Evolutionary conservation across 2,888 invertebrate species (phyloP).

Genomic region (Drosophila phalerata): DNA sequence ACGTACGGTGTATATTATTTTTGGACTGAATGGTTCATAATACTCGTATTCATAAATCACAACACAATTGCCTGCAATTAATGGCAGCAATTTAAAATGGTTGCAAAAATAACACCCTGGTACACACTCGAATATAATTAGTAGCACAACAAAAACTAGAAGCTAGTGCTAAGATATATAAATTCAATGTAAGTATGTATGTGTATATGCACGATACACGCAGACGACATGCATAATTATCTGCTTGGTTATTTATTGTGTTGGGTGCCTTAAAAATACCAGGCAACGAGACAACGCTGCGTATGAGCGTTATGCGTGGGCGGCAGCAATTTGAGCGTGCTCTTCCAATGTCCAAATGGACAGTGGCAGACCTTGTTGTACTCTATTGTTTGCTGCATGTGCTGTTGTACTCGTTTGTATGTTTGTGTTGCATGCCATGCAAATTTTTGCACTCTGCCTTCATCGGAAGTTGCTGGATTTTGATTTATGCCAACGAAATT

Average conservation of each 20-base stretch:
- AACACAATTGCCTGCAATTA: constrained; percentile 56
- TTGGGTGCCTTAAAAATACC: constrained; percentile 15
- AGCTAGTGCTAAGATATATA: constrained; percentile 48
- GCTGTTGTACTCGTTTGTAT: constrained; percentile 7
- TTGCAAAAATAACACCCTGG: constrained; percentile 24
- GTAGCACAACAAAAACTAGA: constrained; percentile 32
- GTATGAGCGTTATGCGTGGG: constrained; percentile 76
- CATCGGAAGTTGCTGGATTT: constrained; percentile 85
- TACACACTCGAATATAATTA: constrained; percentile 61
- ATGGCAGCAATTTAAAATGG: constrained; percentile 60
- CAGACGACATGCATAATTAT: constrained; percentile 70
- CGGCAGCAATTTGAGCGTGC: constrained; percentile 77
- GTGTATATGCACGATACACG: constrained; percentile 1
- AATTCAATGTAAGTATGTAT: neutral
- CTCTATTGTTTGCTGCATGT: constrained; percentile 44
- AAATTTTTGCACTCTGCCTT: constrained; percentile 79
- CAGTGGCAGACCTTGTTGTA: neutral
- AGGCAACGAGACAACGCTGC: constrained; percentile 53
- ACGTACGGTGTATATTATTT: too few species aligned
- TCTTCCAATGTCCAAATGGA: constrained; percentile 61
- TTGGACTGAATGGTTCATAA: neutral
- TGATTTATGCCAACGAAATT: constrained; percentile 85
- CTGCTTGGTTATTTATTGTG: constrained; percentile 71
- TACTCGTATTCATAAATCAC: constrained; percentile 69
- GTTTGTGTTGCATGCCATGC: constrained; percentile 58